Evolutionary conservation across 2,797 vertebrate genomes (phyloP), one percentile per base, ranked within the genome.

Genomic region (Sebastes diploproa): DNA sequence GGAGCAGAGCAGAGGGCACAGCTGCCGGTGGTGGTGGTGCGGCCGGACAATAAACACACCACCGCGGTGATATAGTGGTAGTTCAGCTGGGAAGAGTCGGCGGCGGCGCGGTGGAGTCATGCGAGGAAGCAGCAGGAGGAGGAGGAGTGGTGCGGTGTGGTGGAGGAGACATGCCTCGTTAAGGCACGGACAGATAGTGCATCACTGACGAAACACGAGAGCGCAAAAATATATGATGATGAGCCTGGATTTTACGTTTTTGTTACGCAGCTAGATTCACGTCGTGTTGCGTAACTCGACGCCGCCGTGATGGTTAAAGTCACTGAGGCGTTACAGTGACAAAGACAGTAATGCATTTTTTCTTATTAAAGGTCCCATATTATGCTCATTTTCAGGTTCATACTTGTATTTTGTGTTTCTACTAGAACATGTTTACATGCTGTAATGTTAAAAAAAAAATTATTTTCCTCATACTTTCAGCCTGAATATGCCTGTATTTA

Each of bases 131-230:
- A 67, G 68, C 76, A 71, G 86, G 4, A 55, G 52, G 11, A 36
- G 36, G 36, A 36, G 36, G 36, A 46, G 38, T 68, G 77, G 80
- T 68, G 84, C 27, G 60, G 80, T 59, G 84, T 70, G 13, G 38
- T 16, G 83, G 60, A 75, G 75, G 32, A 86, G 83, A 86, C 90
- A 81, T 88, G 88, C 80, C 90, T 90, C 74, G 84, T 60, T 32
- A 36, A 67, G 78, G 71, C 83, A 83, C 72, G 56, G 76, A 38
- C 5, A 38, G 69, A 42, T 69, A 85, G 86, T 71, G 91, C 92
- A 92, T 92, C 90, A 84, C 89, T 76, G 85, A 86, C 87, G 90
- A 87, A 84, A 89, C 80, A 34, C 54, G 70, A 81, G 87, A 84
- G 84, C 72, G 71, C 88, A 85, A 70, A 91, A 46, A 46, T 42